Evolutionary conservation across 1,140 invertebrate genomes (phyloP), one percentile per base, ranked within the genome.

Genomic region (Drosophila parvula): DNA sequence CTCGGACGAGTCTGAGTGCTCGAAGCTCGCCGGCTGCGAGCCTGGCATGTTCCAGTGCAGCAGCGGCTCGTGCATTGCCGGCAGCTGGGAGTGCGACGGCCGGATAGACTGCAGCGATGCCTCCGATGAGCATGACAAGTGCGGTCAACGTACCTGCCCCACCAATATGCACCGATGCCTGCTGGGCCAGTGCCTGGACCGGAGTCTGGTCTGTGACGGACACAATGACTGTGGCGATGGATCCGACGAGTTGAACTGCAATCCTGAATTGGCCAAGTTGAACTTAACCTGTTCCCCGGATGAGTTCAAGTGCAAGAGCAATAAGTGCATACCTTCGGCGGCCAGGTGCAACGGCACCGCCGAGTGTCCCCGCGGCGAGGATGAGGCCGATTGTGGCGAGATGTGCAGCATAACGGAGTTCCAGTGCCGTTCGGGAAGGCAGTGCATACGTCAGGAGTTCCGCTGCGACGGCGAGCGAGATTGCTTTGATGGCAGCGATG

Each of bases 31-130:
- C 36, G 5, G n/a, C 2, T 91, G 90, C 40, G 78, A 71, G 0
- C 3, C 43, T 1, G 48, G 74, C 16, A 74, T 79, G 62, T 93
- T 92, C 67, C 93, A 93, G 80, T 96, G 95, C 76, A 92, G 93
- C 28, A 93, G 90, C 0, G 94, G 95, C 0, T 91, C 93, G 0
- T 98, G 97, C 88, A 96, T 98, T 38, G 93, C 94, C 0, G 92
- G 93, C 16, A 92, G 92, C 1, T 97, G 96, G 95, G 93, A 94
- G 45, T 98, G 97, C 92, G 97, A 98, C 79, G 93, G 94, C 0
- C 92, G 93, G 50, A 78, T 92, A 6, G 96, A 97, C 76, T 97
- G 96, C 81, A 69, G 78, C 1, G 96, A 97, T 84, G 94, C 94
- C 1, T 95, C 95, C 2, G 96, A 97, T 89, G 96, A 97, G 92